These are phyloP conservation scores for Xanthorhoe designata DNA, from an alignment of 2,888 invertebrate species.

Conservation along the genomic window DNA sequence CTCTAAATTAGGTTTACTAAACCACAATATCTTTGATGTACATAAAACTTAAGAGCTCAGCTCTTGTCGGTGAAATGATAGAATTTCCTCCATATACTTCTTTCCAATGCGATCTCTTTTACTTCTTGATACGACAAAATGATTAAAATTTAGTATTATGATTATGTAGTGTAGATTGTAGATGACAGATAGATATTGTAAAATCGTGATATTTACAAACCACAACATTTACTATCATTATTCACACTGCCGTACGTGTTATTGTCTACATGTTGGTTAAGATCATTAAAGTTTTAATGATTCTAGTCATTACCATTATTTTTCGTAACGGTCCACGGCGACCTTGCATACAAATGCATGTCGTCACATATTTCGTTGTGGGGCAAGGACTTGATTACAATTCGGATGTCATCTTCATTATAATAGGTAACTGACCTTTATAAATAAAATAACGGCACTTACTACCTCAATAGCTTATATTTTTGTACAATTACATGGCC, in stretches of 20 bases:
- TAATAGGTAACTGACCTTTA: slow-evolving; percentile 32
- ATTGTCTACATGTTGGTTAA: neutral
- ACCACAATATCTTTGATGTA: too few relatives aligned
- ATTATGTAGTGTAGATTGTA: too few relatives aligned
- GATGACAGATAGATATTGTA: neutral
- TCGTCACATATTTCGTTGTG: slow-evolving; percentile 50
- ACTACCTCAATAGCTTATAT: neutral
- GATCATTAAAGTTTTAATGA: slow-evolving; percentile 13
- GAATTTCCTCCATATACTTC: too few relatives aligned
- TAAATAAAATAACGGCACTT: slow-evolving; percentile 8
- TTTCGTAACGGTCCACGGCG: slow-evolving; percentile 45
- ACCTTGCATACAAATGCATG: slow-evolving; percentile 52
- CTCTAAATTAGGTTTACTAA: too few relatives aligned
- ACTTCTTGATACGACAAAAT: too few relatives aligned
- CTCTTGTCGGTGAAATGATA: too few relatives aligned
- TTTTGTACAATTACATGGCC: neutral
- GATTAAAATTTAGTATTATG: too few relatives aligned
- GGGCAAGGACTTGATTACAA: slow-evolving; percentile 57
- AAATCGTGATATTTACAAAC: neutral
- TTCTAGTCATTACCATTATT: slow-evolving; percentile 45
- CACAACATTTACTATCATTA: neutral
- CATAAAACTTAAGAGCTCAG: too few relatives aligned
- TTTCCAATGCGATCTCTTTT: too few relatives aligned
- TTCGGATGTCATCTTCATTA: slow-evolving; percentile 33
- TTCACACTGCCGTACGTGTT: neutral